Conservation (phyloP, 2,888 invertebrate genomes). For the Chromoteleia sp. region DNA sequence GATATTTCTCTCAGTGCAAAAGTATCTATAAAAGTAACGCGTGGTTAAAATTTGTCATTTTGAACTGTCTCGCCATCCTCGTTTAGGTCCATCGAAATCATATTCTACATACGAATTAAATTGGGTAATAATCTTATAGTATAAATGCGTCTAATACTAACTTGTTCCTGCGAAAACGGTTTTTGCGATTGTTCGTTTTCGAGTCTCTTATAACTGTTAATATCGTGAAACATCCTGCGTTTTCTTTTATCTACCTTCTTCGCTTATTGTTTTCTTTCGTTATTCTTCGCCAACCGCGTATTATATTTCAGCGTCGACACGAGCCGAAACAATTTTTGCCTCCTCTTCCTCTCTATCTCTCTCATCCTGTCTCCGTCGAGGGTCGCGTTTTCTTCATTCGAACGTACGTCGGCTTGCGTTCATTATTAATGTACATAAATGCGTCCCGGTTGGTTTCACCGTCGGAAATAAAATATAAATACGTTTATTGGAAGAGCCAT, state of each 20-base stretch:
- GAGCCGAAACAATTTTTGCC: background rate
- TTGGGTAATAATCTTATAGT: constrained; percentile 75
- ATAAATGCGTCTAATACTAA: constrained; percentile 82
- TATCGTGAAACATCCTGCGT: background rate
- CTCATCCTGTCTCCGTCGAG: no score
- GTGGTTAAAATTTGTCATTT: constrained; percentile 30
- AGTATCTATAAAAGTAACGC: background rate
- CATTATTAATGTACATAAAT: constrained; percentile 42
- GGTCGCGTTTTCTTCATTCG: no score
- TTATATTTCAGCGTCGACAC: background rate
- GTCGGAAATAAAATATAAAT: constrained; percentile 79
- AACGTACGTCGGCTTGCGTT: background rate
- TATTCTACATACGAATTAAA: constrained; percentile 74
- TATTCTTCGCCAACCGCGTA: background rate
- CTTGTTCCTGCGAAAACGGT: constrained; percentile 72
- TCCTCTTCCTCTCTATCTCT: no score
- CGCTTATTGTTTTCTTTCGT: background rate
- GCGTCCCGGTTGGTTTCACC: constrained; percentile 25
- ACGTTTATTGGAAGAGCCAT: constrained; percentile 81
- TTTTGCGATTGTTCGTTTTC: constrained; percentile 32
- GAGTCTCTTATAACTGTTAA: background rate
- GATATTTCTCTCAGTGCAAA: no score
- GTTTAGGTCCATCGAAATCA: constrained; percentile 77
- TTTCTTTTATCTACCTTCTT: background rate
- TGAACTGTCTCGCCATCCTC: constrained; percentile 73